Base-by-base conservation (phyloP, 2,888 invertebrate genomes). In the Pristionchus maxplancki region DNA sequence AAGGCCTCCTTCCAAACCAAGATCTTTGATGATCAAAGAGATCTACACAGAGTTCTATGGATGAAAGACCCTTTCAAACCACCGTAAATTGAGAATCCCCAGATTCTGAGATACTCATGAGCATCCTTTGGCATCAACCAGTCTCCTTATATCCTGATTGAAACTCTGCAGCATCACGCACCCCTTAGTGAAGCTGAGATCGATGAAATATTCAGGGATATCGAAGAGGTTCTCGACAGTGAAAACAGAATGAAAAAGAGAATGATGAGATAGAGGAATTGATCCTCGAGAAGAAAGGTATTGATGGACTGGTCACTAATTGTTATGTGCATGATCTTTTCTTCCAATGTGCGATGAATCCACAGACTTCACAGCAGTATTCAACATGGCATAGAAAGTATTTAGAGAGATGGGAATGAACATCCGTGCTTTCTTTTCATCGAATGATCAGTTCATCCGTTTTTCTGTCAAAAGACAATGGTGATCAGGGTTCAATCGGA, bases 11-110 rank as follows among this genome's bases (percentile, higher is more conserved):
- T 83, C 34, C 82, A 83, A 53, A 34, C 53, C 2, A 83, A 28
- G 31, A 28, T 83, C 9, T 24, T 44, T n/a, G 20, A 28, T 2
- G n/a, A 24, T 34, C 82, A 83, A 20, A 31, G 82, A 31, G 82
- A 83, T 31, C 31, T 83, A n/a, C 34, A 53, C 17, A n/a, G 82
- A 34, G n/a, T 83, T 5, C 82, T 83, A 11, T 83, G 82, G 82
- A 31, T 83, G 15, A 83, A 83, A 34, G 53, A 83, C 34, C 17
- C 20, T 24, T 13, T 17, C 15, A 53, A 83, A 24, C 82, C 82
- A 20, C n/a, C 31, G 3, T 37, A 50, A 1, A n/a, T 17, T 5
- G 82, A 83, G 28, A 83, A 83, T 83, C 50, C 53, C 6, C n/a
- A 28, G 15, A 83, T 28, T 24, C 24, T n/a, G 1, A 28, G 82